Evolutionary conservation across 2,888 invertebrate genomes (phyloP).

Genomic region (Hecatera dysodea): DNA sequence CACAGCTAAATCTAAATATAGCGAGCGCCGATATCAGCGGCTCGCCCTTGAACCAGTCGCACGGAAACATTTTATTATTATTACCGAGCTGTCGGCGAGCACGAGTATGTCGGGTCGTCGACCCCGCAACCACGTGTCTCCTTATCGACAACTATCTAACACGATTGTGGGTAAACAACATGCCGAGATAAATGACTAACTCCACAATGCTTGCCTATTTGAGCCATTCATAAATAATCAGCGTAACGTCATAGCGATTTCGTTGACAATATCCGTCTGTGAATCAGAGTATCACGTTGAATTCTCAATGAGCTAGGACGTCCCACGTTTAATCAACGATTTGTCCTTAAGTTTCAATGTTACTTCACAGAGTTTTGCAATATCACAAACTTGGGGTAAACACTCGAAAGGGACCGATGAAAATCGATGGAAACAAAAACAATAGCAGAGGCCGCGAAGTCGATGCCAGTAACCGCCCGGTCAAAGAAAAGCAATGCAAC

Average conservation of each 20-base stretch:
- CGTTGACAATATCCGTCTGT: slow-evolving; percentile 75
- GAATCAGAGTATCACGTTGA: slow-evolving; percentile 67
- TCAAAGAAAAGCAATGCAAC: slow-evolving; percentile 54
- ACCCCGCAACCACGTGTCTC: slow-evolving; percentile 90
- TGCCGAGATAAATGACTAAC: slow-evolving; percentile 90
- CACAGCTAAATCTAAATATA: slow-evolving; percentile 91
- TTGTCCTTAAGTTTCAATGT: slow-evolving; percentile 42
- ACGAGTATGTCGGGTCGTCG: slow-evolving; percentile 90
- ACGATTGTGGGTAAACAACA: slow-evolving; percentile 90
- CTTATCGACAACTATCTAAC: slow-evolving; percentile 91
- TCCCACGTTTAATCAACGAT: slow-evolving; percentile 52
- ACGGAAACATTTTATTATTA: slow-evolving; percentile 91
- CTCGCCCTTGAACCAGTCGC: slow-evolving; percentile 91
- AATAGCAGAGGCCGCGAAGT: slow-evolving; percentile 24
- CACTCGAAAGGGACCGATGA: slow-evolving; percentile 15
- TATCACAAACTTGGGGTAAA: slow-evolving; percentile 43
- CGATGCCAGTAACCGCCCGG: slow-evolving; percentile 23
- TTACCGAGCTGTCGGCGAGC: slow-evolving; percentile 91
- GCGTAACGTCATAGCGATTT: slow-evolving; percentile 82
- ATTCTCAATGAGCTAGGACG: slow-evolving; percentile 66
- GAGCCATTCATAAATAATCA: slow-evolving; percentile 88
- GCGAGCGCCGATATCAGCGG: slow-evolving; percentile 91
- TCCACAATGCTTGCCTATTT: slow-evolving; percentile 87
- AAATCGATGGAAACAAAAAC: slow-evolving; percentile 13
- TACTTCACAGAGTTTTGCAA: slow-evolving; percentile 32